phyloP scores from a whole-genome alignment of 2,113 vertebrate genomes.

The Callocephalon fimbriatum region DNA sequence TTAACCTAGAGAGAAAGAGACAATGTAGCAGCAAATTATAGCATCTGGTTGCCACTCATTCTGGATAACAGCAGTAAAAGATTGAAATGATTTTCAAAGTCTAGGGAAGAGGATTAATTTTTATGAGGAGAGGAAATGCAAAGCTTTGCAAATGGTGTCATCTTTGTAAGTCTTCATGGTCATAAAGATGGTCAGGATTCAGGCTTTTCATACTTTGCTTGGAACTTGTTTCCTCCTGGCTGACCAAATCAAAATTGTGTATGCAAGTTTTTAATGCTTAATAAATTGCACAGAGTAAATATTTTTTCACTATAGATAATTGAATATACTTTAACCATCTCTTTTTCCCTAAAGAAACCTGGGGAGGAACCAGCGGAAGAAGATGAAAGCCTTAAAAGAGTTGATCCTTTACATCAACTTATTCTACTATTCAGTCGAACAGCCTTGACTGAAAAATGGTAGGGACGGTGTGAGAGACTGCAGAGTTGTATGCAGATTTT shows the following conservation, averaged over 20 bases:
- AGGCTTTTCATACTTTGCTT: neutral
- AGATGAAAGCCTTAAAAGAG: conserved; percentile 85
- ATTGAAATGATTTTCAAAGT: neutral
- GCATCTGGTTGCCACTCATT: neutral
- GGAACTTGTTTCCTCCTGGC: neutral
- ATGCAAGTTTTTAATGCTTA: neutral
- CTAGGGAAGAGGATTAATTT: neutral
- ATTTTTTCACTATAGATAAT: neutral
- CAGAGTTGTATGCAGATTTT: neutral
- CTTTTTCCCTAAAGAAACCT: conserved; percentile 81
- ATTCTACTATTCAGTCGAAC: conserved; percentile 96
- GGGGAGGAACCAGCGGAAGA: conserved; percentile 85
- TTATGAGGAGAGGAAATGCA: neutral
- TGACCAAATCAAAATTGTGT: neutral
- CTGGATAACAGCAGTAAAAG: neutral
- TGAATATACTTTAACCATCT: neutral
- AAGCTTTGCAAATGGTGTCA: neutral
- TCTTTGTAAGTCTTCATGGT: neutral
- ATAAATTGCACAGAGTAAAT: neutral
- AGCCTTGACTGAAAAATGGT: conserved; percentile 97
- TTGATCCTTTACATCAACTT: conserved; percentile 95
- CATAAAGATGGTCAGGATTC: neutral
- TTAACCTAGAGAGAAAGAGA: neutral
- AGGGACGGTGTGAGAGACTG: conserved; percentile 27
- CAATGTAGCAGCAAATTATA: neutral